Evolutionary conservation across 2,797 vertebrate genomes (phyloP).

Genomic region (Channallabes apus): DNA sequence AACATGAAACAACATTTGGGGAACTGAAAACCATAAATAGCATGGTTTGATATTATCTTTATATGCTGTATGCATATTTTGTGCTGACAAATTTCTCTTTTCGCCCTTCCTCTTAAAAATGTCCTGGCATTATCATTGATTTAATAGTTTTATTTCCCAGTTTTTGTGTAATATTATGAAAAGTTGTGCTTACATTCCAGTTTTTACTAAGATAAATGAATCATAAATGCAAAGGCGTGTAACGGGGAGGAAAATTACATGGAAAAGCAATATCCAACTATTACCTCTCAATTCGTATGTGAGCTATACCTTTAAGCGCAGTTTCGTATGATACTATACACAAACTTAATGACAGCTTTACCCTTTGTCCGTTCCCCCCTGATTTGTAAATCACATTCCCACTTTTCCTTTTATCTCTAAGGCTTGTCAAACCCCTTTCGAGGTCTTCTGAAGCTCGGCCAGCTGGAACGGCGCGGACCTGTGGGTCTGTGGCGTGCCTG

Average conservation of each 20-base stretch:
- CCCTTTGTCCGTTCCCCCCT: neutral
- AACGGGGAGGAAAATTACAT: neutral
- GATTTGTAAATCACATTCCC: neutral
- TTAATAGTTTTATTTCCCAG: neutral
- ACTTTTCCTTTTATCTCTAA: constrained; percentile 54
- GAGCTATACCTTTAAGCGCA: neutral
- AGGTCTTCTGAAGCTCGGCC: constrained; percentile 90
- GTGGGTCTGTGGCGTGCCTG: constrained; percentile 89
- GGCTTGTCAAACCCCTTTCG: constrained; percentile 92
- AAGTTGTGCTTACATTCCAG: neutral
- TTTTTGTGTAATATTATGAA: neutral
- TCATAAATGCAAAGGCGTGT: neutral
- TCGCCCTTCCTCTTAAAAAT: neutral
- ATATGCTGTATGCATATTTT: neutral
- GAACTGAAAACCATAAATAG: neutral
- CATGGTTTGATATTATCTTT: neutral
- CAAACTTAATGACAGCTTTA: neutral
- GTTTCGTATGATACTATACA: neutral
- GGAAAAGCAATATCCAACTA: neutral
- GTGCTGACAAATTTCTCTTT: neutral
- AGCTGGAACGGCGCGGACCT: constrained; percentile 80
- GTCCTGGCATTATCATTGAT: neutral
- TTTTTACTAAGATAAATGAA: neutral
- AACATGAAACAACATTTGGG: neutral
- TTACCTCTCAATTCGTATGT: neutral